Conservation (phyloP, 2,888 invertebrate species). For the Noctuana brunneofusca region DNA sequence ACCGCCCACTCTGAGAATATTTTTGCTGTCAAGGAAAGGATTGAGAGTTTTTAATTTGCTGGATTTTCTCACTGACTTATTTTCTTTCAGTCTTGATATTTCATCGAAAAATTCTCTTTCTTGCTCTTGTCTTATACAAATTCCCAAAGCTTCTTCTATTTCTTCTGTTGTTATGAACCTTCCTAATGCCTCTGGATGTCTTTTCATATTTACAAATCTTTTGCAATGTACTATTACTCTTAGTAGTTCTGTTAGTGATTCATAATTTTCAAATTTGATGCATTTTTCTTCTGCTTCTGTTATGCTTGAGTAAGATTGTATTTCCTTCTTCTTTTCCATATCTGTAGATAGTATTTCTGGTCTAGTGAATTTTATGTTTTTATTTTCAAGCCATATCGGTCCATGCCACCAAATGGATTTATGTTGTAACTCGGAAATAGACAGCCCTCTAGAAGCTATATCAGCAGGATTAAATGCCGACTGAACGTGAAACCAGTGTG, state of each 20-base stretch:
- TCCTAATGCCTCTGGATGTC: conserved; percentile 1
- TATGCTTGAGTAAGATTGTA: neutral
- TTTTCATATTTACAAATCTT: conserved; percentile 20
- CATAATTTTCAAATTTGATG: conserved; percentile 18
- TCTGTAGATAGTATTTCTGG: conserved; percentile 9
- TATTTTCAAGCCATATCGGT: conserved; percentile 35
- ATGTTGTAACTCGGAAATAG: conserved; percentile 25
- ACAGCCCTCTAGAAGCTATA: conserved; percentile 32
- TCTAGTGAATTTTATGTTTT: conserved; percentile 26
- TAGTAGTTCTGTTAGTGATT: conserved; percentile 12
- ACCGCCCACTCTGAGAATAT: conserved; percentile 42
- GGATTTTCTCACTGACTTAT: conserved; percentile 28
- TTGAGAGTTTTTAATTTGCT: conserved; percentile 38
- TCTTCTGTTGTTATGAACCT: conserved; percentile 29
- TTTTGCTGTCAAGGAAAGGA: conserved; percentile 38
- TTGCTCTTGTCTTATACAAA: conserved; percentile 38
- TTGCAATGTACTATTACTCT: conserved; percentile 16
- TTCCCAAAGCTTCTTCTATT: conserved; percentile 34
- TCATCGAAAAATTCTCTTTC: conserved; percentile 34
- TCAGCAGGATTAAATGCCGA: conserved; percentile 35
- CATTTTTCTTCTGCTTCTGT: conserved; percentile 13
- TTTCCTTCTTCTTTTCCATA: conserved; percentile 17
- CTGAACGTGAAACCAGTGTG: conserved; percentile 34
- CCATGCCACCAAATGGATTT: conserved; percentile 36
- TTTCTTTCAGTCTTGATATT: conserved; percentile 19